Conservation (phyloP, 2,113 vertebrate species). For the Triplophysa rosa region DNA sequence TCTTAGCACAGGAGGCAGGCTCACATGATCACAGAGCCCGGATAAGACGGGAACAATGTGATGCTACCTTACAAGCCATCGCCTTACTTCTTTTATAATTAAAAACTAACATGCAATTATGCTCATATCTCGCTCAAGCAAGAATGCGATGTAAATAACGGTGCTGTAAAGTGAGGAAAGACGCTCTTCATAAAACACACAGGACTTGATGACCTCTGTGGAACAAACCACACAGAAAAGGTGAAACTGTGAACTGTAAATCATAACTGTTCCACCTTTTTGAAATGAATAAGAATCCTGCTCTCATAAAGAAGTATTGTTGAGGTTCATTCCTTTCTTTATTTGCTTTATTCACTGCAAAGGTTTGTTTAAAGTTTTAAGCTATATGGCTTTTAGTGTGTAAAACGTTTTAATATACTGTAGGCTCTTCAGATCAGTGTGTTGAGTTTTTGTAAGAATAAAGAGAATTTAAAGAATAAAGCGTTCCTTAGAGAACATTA, state of each 20-base stretch:
- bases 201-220: conserved; percentile 27
- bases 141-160: conserved; percentile 87
- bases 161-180: conserved; percentile 66
- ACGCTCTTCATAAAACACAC: conserved; percentile 20
- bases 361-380: too few species aligned
- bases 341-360: too few species aligned
- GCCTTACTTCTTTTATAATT: conserved; percentile 84
- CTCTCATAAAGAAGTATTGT: too few species aligned
- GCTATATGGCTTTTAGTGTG: too few species aligned
- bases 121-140: conserved; percentile 84
- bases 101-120: conserved; percentile 92
- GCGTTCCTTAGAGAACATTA: too few species aligned
- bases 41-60: conserved; percentile 88
- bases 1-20: conserved; percentile 89
- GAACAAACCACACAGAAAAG: not conserved
- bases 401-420: too few species aligned
- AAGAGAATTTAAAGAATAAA: too few species aligned
- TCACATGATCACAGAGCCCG: conserved; percentile 92
- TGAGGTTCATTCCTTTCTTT: too few species aligned
- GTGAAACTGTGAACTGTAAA: not conserved
- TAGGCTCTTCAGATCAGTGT: too few species aligned
- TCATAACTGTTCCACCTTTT: not conserved
- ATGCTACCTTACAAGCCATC: conserved; percentile 90
- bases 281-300: not conserved
- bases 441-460: too few species aligned